Conservation (phyloP, 2,113 vertebrate species). For the Apteryx owenii region DNA sequence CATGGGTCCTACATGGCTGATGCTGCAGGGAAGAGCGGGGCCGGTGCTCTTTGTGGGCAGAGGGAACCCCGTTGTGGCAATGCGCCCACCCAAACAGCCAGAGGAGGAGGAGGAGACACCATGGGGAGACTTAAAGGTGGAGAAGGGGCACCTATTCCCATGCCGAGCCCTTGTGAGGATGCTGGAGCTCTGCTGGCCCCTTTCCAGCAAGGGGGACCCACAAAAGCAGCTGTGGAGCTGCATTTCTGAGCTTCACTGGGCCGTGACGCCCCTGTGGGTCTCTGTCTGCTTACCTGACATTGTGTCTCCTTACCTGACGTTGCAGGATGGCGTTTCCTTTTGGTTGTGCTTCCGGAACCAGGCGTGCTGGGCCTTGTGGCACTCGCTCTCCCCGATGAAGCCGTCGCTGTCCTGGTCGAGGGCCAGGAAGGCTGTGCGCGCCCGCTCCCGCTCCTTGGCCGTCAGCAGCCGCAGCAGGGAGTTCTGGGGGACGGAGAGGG, state of each 20-base stretch:
- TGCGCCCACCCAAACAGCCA: fast-evolving
- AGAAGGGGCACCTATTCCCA: fast-evolving
- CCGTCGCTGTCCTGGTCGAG: conserved; percentile 81
- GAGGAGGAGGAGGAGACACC: too few species aligned
- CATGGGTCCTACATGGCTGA: conserved; percentile 95
- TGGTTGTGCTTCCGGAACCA: conserved; percentile 89
- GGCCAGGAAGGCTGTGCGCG: conserved; percentile 82
- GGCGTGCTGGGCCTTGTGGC: conserved; percentile 80
- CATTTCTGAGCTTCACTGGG: too few species aligned
- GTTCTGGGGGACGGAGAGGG: conserved; percentile 76
- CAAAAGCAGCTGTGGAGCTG: too few species aligned
- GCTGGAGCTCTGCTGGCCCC: too few species aligned
- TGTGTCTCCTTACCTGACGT: conserved; percentile 82
- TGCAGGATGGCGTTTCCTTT: conserved; percentile 88
- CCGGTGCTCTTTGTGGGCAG: background rate
- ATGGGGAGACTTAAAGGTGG: fast-evolving
- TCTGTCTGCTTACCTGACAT: too few species aligned
- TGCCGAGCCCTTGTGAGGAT: fast-evolving
- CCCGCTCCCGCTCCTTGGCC: conserved; percentile 87
- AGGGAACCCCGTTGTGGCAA: background rate
- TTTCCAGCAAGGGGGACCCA: too few species aligned
- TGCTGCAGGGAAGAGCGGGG: conserved; percentile 69
- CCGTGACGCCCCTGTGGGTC: too few species aligned
- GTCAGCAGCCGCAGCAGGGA: conserved; percentile 89
- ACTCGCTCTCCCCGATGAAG: conserved; percentile 82